Base-by-base conservation (phyloP, 2,888 invertebrate genomes). In the Ophion slaviceki region DNA sequence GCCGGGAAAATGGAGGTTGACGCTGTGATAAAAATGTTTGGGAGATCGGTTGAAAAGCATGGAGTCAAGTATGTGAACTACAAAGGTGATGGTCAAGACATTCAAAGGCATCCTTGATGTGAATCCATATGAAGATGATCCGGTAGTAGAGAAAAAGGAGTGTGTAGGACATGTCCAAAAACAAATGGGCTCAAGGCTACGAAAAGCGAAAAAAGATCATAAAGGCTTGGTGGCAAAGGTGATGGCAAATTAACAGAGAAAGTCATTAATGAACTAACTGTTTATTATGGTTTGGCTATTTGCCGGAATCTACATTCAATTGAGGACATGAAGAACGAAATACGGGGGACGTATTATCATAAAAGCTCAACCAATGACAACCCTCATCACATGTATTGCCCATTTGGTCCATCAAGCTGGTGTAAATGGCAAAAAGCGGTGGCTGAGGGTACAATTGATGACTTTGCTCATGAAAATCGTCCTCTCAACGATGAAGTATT, bases 321-420 rank as follows among this genome's bases (percentile, higher is more conserved):
- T 24, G 45, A 79, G 59, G 28, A 75, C 10, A 82, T 86, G 80
- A 82, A 53, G 36, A 72, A 82, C 20, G 76, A 47, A n/a, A 45
- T 84, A 59, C 84, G 76, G 82, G 84, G 80, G 11, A 76, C 82
- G 0, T 84, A 40, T 32, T 79, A 64, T 40, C 82, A 86, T 57
- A 80, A 80, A 10, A 71, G 62, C 36, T 86, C 79, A 10, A 79
- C 80, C 1, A 47, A 80, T 47, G 24, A 70, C 70, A 75, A 86
- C 7, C 86, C 84, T 6, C 84, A 82, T 36, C 82, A 86, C 74
- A 45, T 14, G 28, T 67, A 84, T 61, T 86, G 84, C 32, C 82
- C 84, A 67, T 32, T 76, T 14, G 79, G 77, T 36, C 20, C 24
- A n/a, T 59, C 57, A 2, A 87, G 86, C 28, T 87, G 80, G 78